These are phyloP conservation scores for Noctua pronuba DNA, from an alignment of 2,888 invertebrate genomes.

Conservation along the genomic window DNA sequence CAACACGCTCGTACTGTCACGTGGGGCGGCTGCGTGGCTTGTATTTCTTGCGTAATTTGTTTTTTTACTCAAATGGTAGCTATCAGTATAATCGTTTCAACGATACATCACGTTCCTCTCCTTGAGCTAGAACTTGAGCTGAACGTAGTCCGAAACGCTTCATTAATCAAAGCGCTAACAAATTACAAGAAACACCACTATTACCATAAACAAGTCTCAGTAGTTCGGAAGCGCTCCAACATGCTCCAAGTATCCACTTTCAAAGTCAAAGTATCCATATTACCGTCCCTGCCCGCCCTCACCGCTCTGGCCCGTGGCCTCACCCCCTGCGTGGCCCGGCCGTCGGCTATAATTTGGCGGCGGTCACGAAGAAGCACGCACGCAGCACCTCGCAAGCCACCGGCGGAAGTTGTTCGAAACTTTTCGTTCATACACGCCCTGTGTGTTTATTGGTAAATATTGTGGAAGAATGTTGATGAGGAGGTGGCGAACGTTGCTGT, in stretches of 20 bases:
- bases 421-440: slow-evolving; percentile 67
- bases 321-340: slow-evolving; percentile 33
- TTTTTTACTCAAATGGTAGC: slow-evolving; percentile 30
- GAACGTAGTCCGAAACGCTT: slow-evolving; percentile 6
- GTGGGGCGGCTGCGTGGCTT: slow-evolving; percentile 15
- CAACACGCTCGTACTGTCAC: slow-evolving; percentile 31
- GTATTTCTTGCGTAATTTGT: slow-evolving; percentile 40
- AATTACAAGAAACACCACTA: slow-evolving; percentile 59
- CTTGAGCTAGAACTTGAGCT: slow-evolving; percentile 6
- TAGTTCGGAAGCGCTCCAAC: slow-evolving; percentile 60
- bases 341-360: slow-evolving; percentile 60
- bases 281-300: slow-evolving; percentile 16
- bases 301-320: not conserved
- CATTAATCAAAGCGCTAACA: slow-evolving; percentile 50
- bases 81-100: slow-evolving; percentile 9
- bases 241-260: slow-evolving; percentile 66
- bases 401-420: slow-evolving; percentile 65
- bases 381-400: slow-evolving; percentile 61
- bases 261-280: slow-evolving; percentile 70
- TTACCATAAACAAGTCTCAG: slow-evolving; percentile 54
- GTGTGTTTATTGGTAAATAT: slow-evolving; percentile 66
- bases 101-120: slow-evolving; percentile 16
- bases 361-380: slow-evolving; percentile 65
- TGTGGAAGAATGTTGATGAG: slow-evolving; percentile 36
- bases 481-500: slow-evolving; percentile 4